Base-by-base conservation (phyloP, 2,113 vertebrate genomes). In the Macroglossus sobrinus region DNA sequence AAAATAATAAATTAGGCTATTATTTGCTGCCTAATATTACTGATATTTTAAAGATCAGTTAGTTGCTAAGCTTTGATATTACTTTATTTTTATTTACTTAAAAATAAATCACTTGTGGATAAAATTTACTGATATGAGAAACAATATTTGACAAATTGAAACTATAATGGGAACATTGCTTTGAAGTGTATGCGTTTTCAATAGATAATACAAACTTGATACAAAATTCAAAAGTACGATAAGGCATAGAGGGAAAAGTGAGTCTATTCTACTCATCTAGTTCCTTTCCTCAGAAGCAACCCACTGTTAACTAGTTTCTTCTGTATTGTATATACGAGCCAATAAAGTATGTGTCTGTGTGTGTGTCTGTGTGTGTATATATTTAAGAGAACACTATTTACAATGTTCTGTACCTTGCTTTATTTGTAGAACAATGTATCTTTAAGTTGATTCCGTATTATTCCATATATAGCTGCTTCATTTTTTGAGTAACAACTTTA, bases 31-130 rank as follows among this genome's bases (percentile, higher is more conserved):
- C 40, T 78, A 55, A 59, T 91, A 50, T 38, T 76, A 21, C 18
- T 75, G 71, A 93, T 15, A 40, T 87, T 87, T 95, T 59, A 71
- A 96, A 95, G 63, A 68, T 76, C 7, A 88, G 0, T 84, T 89
- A 71, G 19, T 86, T 95, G 71, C 7, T 90, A 84, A 82, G 45
- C 59, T 94, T 94, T 90, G 35, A 5, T 71, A 76, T 86, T 61
- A 69, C 74, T 81, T 94, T 91, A 79, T n/a, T n/a, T n/a, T n/a
- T n/a, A n/a, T n/a, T n/a, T n/a, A n/a, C n/a, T n/a, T 68, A 80
- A 72, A 72, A 76, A 86, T 90, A 64, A 85, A 93, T 86, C 92
- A 81, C 19, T 74, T 12, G 21, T 71, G 21, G 87, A 22, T 90
- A 79, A 63, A 59, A 91, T 21, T 94, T 38, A 68, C 63, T 86